A percentile compares a stretch with the other conserved stretches of the same genome.
Evolutionary conservation across 1,140 invertebrate species (phyloP).

Genomic region (Listronotus bonariensis): DNA sequence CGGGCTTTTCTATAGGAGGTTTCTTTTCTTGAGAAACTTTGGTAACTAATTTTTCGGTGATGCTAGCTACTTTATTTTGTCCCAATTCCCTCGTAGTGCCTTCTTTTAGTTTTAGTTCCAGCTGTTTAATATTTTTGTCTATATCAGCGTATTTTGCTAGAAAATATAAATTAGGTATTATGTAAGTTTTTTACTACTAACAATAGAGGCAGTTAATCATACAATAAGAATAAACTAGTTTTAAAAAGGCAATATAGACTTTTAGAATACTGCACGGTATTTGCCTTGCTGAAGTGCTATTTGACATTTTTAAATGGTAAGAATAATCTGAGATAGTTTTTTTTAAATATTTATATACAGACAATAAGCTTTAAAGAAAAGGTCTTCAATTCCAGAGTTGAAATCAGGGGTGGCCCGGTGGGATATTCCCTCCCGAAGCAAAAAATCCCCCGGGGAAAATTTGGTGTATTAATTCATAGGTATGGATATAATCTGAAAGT

Average conservation of each 20-base stretch:
- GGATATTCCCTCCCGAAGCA: no score
- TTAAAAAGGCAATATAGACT: not conserved
- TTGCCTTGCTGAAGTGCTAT: no score
- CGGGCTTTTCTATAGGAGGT: constrained; percentile 64
- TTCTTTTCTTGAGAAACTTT: constrained; percentile 65
- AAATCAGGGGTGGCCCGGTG: no score
- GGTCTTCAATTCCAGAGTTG: no score
- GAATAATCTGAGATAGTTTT: no score
- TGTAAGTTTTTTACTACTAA: constrained; percentile 3
- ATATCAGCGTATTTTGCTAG: constrained; percentile 71
- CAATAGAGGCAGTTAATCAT: not conserved
- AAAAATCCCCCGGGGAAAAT: no score
- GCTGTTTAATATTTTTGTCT: constrained; percentile 77
- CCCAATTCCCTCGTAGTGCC: constrained; percentile 74
- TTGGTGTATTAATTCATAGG: no score
- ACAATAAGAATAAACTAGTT: not conserved
- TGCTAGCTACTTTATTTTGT: constrained; percentile 84
- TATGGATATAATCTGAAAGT: no score
- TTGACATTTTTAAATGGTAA: no score
- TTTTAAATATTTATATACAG: no score
- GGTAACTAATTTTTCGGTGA: constrained; percentile 79
- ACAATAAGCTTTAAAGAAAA: no score
- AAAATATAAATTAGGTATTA: constrained; percentile 19
- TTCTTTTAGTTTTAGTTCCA: constrained; percentile 81
- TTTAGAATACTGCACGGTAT: no score